Percentiles rank a stretch among this genome's conserved stretches.
These are phyloP conservation scores for Osmoderma eremita DNA, from an alignment of 2,888 invertebrate genomes.

Conservation along the genomic window DNA sequence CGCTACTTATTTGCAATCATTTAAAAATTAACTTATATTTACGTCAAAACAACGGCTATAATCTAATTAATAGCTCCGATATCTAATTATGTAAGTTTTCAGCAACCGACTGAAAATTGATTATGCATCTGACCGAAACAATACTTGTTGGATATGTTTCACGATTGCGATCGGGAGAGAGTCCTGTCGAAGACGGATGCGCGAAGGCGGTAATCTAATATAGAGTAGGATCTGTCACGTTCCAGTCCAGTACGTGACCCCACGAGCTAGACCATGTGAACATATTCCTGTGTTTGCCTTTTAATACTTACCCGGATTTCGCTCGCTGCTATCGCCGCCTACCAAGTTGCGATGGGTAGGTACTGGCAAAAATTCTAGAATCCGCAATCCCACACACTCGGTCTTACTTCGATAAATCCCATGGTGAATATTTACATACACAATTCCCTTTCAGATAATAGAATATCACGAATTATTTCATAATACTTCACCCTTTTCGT, in stretches of 20 bases:
- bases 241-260: constrained; percentile 62
- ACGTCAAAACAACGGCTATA: neutral
- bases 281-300: constrained; percentile 59
- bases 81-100: constrained; percentile 9
- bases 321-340: constrained; percentile 3
- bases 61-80: neutral
- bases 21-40: neutral
- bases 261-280: constrained; percentile 60
- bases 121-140: constrained; percentile 34
- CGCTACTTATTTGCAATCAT: too few relatives aligned
- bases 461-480: constrained; percentile 1
- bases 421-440: neutral
- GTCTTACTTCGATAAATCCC: neutral
- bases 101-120: constrained; percentile 38
- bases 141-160: constrained; percentile 19
- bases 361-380: constrained; percentile 41
- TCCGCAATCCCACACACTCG: constrained; percentile 8
- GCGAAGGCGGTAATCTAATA: constrained; percentile 61
- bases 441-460: constrained; percentile 1
- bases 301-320: constrained; percentile 49
- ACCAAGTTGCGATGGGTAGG: neutral
- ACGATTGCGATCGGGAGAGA: constrained; percentile 22
- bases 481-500: neutral
- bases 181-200: constrained; percentile 42
- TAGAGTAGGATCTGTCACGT: constrained; percentile 64